Base-by-base conservation (phyloP, 2,797 vertebrate genomes). In the Poecile montanus region DNA sequence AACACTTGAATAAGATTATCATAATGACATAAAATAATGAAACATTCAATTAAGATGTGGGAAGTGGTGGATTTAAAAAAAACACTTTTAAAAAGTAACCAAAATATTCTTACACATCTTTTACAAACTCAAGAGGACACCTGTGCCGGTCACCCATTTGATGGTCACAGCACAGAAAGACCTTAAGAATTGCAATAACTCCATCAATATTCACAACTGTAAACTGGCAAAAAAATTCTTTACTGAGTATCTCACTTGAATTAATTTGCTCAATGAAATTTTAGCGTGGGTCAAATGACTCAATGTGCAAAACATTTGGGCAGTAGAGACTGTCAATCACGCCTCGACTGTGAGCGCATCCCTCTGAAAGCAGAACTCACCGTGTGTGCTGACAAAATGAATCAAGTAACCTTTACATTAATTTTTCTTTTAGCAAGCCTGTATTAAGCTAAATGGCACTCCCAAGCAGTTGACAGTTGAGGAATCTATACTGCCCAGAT, bases 371-470 rank as follows among this genome's bases (percentile, higher is more conserved):
- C 9, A 18, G 44, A 32, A 50, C 51, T 89, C 45, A 16, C 51
- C 45, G 13, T 13, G 56, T 66, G 68, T 25, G 25, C 85, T 91
- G 85, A 90, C 67, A 93, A 53, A 93, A 72, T 61, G 6, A 91
- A 91, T 70, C 67, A 63, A 84, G 50, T 65, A 94, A 92, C 48
- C 71, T 88, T 93, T 79, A 73, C 47, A 90, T 88, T 88, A 88
- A 94, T 93, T 73, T 85, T 86, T 94, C 91, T 89, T 96, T 94
- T 89, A 93, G 40, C 70, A 88, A 97, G 75, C 44, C 54, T 78
- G 66, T 71, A 92, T 89, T 88, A 96, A 96, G 75, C 94, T 90
- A 85, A 91, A 95, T 74, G 65, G 48, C 65, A 88, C n/a, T 67
- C 66, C 63, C 90, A 44, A 72, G 44, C 45, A 72, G 44, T 44